Conservation (phyloP, 2,113 vertebrate genomes). For the Orycteropus afer region DNA sequence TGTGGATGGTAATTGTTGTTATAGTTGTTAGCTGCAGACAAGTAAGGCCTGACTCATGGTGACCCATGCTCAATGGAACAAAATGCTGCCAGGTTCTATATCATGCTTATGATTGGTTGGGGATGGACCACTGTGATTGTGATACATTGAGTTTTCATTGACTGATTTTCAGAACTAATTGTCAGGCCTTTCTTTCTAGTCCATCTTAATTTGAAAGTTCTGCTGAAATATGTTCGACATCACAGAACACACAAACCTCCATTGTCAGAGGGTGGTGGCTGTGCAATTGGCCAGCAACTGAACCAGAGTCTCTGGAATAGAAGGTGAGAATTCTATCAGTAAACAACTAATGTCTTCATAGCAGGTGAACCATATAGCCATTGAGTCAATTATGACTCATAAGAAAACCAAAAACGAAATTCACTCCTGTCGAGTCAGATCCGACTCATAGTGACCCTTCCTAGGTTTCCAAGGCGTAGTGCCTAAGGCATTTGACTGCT, state of each 20-base stretch:
- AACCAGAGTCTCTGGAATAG: not conserved
- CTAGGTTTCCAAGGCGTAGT: too few species aligned
- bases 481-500: too few species aligned
- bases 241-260: not conserved
- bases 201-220: not conserved
- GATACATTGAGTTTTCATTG: not conserved
- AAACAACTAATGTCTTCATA: not conserved
- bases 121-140: not conserved
- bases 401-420: too few species aligned
- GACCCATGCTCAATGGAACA: too few species aligned
- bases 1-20: too few species aligned
- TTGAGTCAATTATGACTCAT: too few species aligned
- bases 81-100: not conserved
- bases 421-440: too few species aligned
- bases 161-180: not conserved
- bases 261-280: not conserved
- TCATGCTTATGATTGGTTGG: not conserved
- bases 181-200: not conserved
- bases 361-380: not conserved
- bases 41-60: not conserved
- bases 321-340: not conserved
- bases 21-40: not conserved
- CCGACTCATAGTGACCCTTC: too few species aligned
- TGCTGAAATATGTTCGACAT: not conserved
- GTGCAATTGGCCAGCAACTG: not conserved